Base-by-base conservation (phyloP, 2,888 invertebrate genomes). In the Leptopilina drosophilae region DNA sequence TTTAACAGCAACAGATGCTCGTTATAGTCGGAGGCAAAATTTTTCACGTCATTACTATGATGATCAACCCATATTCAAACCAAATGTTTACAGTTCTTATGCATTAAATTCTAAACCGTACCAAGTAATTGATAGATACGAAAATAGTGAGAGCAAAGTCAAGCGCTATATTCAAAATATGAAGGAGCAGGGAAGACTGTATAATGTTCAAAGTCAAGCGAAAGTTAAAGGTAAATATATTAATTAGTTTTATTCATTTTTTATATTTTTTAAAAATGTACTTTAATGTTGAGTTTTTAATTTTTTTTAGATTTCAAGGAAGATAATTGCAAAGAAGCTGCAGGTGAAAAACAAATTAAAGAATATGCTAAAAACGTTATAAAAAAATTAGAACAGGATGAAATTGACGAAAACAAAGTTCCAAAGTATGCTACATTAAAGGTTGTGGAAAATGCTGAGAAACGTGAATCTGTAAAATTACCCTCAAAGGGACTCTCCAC, bases 131-230 rank as follows among this genome's bases (percentile, higher is more conserved):
- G 78, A 67, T 64, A 87, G 80, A 66, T 91, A 88, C 82, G 85
- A 84, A 26, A 84, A 90, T 75, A 85, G 91, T 26, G 80, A 87
- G 79, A 91, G 91, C 78, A 90, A 89, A 87, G 91, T 91, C 0
- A 90, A 88, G 81, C 85, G 82, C 15, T 91, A 91, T 64, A 91
- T 91, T 64, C 82, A 82, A 40, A 84, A 85, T 26, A 84, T 88
- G 65, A 82, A 85, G 66, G 84, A 85, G 42, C 86, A 84, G 77
- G 62, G 78, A 83, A 77, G 81, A 83, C 11, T 86, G 85, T 7
- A 56, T 49, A 65, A 64, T 12, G 76, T 77, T 15, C 40, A 9
- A 56, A 33, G 53, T 56, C 62, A 14, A n/a, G 56, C n/a, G 4
- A 73, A 73, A 20, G 8, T 33, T 56, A 56, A 9, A 73, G 73